These are phyloP conservation scores for Homalodisca vitripennis DNA, from an alignment of 1,140 invertebrate genomes.

Conservation along the genomic window DNA sequence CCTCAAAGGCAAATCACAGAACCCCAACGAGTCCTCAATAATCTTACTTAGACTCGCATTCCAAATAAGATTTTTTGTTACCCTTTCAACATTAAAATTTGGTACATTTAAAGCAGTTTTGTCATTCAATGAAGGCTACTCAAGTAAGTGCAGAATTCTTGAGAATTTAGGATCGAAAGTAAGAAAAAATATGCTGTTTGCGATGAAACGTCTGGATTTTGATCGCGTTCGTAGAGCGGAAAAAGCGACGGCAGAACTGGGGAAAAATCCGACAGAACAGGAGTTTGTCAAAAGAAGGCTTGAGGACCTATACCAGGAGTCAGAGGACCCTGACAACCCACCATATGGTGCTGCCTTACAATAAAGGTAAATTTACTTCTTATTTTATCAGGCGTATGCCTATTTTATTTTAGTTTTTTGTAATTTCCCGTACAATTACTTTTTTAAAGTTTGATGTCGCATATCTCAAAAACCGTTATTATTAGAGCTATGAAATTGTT, in stretches of 20 bases:
- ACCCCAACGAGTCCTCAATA: conserved; percentile 37
- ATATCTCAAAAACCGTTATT: conserved; percentile 8
- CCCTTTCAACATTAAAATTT: no score
- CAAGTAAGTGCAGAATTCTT: no score
- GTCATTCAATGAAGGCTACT: no score
- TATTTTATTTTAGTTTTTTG: no score
- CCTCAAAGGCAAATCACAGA: no score
- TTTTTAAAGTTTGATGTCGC: conserved; percentile 12
- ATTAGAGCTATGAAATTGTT: not conserved
- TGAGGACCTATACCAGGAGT: conserved; percentile 19
- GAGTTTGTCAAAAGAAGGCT: conserved; percentile 13
- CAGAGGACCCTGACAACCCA: conserved; percentile 27
- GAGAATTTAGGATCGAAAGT: no score
- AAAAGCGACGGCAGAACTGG: conserved; percentile 6
- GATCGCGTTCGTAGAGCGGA: conserved; percentile 8
- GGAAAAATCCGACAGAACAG: conserved; percentile 24
- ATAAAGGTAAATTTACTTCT: not conserved
- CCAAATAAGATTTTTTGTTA: conserved; percentile 41
- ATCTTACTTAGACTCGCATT: conserved; percentile 38
- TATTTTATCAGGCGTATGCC: not conserved
- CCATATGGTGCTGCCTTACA: conserved; percentile 8
- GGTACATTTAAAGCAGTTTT: no score
- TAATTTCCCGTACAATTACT: not conserved
- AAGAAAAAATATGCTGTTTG: conserved; percentile 11
- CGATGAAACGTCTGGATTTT: conserved; percentile 15